Base-by-base conservation (phyloP, 2,797 vertebrate genomes). In the Acropternis orthonyx region DNA sequence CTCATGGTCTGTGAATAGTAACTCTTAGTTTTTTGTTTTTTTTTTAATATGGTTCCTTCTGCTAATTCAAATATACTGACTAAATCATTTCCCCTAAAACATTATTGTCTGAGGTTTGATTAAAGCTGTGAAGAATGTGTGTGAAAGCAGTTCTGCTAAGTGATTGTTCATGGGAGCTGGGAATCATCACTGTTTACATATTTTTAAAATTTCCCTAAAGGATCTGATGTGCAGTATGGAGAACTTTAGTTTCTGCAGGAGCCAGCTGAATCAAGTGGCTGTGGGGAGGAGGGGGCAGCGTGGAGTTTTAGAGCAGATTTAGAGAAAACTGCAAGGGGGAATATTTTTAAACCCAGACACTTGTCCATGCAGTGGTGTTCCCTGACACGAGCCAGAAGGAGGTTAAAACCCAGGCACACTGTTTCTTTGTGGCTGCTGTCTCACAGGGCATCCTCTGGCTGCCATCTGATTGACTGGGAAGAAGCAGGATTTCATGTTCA, bases 51-150 rank as follows among this genome's bases (percentile, higher is more conserved):
- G 23, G 6, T 74, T 76, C 27, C 34, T 90, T 89, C 82, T 82
- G 37, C 26, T 77, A 61, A 54, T 65, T 92, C 59, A 79, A 61
- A n/a, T 82, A 74, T 5, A 87, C 44, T 91, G 59, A 63, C 69
- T 88, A 89, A 92, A 89, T 85, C 71, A 58, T 94, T 94, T 86
- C 69, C 56, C 46, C 61, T 71, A 36, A 93, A 94, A 91, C 36
- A 30, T 85, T 87, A 44, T 32, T 84, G 55, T 63, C 72, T 90
- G 82, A 90, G 63, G 67, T 84, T 93, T 86, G 83, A 90, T 89
- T 94, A 93, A 85, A 95, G 52, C 89, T 68, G 52, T 77, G 74
- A 95, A 85, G 85, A 96, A 97, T 93, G 94, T 87, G 74, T 93
- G 93, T 88, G 78, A 95, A 92, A 94, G 63, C 8, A 11, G 26